Evolutionary conservation across 1,140 invertebrate genomes (phyloP).

Genomic region (Chymomyza costata): DNA sequence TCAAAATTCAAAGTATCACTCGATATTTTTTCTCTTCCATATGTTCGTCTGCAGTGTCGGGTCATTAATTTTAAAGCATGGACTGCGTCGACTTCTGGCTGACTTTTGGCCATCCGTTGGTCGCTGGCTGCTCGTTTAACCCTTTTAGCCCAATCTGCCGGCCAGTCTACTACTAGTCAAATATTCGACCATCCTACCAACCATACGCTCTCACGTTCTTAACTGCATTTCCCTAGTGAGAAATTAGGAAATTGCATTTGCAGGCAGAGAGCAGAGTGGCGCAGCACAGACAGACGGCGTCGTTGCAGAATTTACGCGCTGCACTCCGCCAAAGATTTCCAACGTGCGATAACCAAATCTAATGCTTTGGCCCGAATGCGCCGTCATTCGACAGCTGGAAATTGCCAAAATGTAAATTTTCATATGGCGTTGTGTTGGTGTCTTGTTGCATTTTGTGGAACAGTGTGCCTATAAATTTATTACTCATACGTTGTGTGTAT

Average conservation of each 20-base stretch:
- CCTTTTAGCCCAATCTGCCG: constrained; percentile 3
- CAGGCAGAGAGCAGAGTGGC: constrained; percentile 39
- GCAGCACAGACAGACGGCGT: constrained; percentile 12
- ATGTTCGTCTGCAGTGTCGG: constrained; percentile 51
- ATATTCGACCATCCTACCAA: too few relatives aligned
- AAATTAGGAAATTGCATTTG: constrained; percentile 75
- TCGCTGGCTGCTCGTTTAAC: constrained; percentile 17
- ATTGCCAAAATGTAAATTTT: constrained; percentile 74
- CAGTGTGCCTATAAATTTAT: constrained; percentile 57
- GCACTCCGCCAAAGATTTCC: constrained; percentile 52
- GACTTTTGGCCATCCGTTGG: constrained; percentile 6
- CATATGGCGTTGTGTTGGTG: constrained; percentile 31
- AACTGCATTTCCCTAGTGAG: constrained; percentile 65
- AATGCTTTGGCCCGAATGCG: constrained; percentile 17
- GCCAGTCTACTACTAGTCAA: too few relatives aligned
- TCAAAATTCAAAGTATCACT: too few relatives aligned
- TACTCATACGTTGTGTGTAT: constrained; percentile 40
- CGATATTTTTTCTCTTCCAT: constrained; percentile 26
- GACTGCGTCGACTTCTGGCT: neutral
- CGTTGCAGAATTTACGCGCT: constrained; percentile 59
- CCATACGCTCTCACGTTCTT: constrained; percentile 30
- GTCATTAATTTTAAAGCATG: constrained; percentile 62
- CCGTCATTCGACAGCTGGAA: constrained; percentile 53
- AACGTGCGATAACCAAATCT: constrained; percentile 40
- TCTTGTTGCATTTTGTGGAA: constrained; percentile 6